Base-by-base conservation (phyloP, 1,140 invertebrate genomes). In the Aphis craccivora region DNA sequence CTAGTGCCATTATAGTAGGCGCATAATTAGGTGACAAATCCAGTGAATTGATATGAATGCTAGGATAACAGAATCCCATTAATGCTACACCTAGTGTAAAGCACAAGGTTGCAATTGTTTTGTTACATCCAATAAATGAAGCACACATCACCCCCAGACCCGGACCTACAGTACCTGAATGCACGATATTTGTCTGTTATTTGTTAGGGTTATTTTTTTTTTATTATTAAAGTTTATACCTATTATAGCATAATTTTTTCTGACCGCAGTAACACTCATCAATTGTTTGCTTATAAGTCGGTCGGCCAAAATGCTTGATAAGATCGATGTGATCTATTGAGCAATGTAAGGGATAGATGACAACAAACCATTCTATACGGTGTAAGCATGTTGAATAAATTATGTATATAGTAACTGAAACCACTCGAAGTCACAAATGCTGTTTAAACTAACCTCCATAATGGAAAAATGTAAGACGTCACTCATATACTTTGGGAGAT, bases 401-500 rank as follows among this genome's bases (percentile, higher is more conserved):
- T 76, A 76, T 11, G 37, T 76, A 40, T 40, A 40, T 40, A 18
- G 30, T 67, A 3, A n/a, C 11, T 67, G n/a, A 8, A n/a, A n/a
- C 3, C 60, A 67, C 11, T 40, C 8, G 25, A 1, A 23, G 5
- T 40, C 5, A 4, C 8, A 43, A 3, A 84, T 30, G 5, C 30
- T 7, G 0, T 14, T 86, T 3, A n/a, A 22, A 53, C 91, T 83
- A 37, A 97, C 97, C 94, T 96, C 95, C 94, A 97, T 95, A 76
- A 98, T 97, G 94, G 97, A 96, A 94, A 98, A 98, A 94, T 97
- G 96, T 23, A 98, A 95, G 2, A 98, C 97, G 94, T 97, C 96
- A 81, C 96, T 97, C 96, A 98, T 97, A 95, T 98, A 98, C 94
- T 97, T 97, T 0, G 98, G 98, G 23, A 99, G 96, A 94, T 98